Evolutionary conservation across 2,113 vertebrate species (phyloP), one percentile per base, ranked within the genome.

Genomic region (Himantopus leucocephalus): DNA sequence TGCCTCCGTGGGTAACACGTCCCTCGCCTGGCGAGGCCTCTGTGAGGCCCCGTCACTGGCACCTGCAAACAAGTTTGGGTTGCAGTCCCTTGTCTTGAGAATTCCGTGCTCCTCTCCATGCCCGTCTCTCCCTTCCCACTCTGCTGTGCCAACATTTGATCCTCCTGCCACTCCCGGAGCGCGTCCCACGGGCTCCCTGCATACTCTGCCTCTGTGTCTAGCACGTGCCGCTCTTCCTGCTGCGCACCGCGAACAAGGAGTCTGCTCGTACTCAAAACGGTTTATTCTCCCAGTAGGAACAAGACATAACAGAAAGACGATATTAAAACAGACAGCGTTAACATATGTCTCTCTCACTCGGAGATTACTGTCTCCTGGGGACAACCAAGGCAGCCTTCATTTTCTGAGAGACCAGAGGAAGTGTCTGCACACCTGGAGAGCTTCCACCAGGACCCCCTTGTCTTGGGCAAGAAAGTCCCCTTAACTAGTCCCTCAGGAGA

Each of bases 211-310:
- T 3, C 76, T 35, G 2, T 14, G 30, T 4, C 26, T 50, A 48
- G 34, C 7, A 4, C 39, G 14, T 8, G 21, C 74, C 55, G 90
- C 53, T 95, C 43, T 32, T 68, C 92, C 85, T 8, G 34, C 90
- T 85, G 85, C 0, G 14, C 15, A 12, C 43, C 66, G 23, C 52
- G 72, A 90, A 85, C 84, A 72, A 45, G 55, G 77, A 93, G 59
- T 90, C 94, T 94, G 88, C 67, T 92, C 45, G 24, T 47, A 30
- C 74, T 76, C 88, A 60, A 39, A 93, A 88, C 3, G 88, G 85
- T 90, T 95, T 88, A 60, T 80, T 76, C 39, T 95, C 91, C 75
- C 85, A 83, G 78, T 66, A 92, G 88, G 91, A 95, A 17, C 27
- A 41, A 48, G n/a, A n/a, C 75, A 50, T 62, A 91, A 85, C 45